Conservation (phyloP, 2,113 vertebrate genomes). For the Rynchops niger region DNA sequence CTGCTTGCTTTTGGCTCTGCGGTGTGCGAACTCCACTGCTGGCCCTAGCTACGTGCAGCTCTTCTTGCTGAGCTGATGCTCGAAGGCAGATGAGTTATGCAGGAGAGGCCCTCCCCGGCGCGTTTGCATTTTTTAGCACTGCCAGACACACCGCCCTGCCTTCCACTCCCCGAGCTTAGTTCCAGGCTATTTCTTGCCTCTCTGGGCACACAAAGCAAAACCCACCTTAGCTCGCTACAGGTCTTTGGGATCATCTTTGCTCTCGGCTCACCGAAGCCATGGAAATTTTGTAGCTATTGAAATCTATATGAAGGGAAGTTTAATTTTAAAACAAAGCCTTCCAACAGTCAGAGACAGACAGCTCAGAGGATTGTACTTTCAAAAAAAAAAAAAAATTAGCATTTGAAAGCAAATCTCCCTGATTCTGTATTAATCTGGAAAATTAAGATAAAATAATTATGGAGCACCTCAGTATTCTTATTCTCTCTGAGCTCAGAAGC, state of each 20-base stretch:
- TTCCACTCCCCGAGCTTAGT: neutral
- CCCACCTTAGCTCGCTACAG: neutral
- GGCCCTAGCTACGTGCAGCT: neutral
- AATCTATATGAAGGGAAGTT: neutral
- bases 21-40: neutral
- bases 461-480: neutral
- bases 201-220: neutral
- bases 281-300: neutral
- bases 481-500: neutral
- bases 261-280: neutral
- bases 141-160: neutral
- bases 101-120: neutral
- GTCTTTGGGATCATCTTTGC: neutral
- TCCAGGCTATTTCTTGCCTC: neutral
- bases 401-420: conserved; percentile 26
- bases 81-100: neutral
- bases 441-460: neutral
- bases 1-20: neutral
- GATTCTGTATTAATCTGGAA: neutral
- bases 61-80: neutral
- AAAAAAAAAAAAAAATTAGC: neutral
- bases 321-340: conserved; percentile 44
- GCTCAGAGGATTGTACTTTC: neutral
- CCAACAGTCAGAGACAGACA: neutral
- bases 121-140: neutral